Conservation (phyloP, 1,140 invertebrate genomes). For the Macrostomum lignano region DNA sequence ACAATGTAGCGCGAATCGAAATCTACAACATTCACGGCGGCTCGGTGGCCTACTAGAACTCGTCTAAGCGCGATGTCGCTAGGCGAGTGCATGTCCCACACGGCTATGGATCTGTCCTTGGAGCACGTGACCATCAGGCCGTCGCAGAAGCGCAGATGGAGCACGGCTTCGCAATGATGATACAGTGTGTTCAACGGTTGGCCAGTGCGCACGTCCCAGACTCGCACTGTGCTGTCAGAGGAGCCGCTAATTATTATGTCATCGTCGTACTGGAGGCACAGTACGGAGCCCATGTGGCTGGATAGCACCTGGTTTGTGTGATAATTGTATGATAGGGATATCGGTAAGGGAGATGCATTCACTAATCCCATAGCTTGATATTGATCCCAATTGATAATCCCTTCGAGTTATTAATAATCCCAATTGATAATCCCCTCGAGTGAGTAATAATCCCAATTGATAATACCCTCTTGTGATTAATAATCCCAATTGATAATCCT, state of each 20-base stretch:
- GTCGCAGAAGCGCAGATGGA: constrained; percentile 87
- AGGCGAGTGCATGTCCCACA: constrained; percentile 86
- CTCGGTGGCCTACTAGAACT: constrained; percentile 80
- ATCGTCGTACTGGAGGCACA: constrained; percentile 93
- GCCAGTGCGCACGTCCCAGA: constrained; percentile 33
- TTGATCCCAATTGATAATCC: too few relatives aligned
- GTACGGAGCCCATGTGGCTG: constrained; percentile 81
- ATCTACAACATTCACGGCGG: constrained; percentile 96
- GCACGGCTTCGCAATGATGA: constrained; percentile 92
- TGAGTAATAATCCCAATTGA: too few relatives aligned
- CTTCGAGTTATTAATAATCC: too few relatives aligned
- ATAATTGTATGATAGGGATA: too few relatives aligned
- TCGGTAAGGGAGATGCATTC: too few relatives aligned
- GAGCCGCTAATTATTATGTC: constrained; percentile 93
- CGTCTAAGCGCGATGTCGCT: constrained; percentile 59
- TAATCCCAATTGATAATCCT: too few relatives aligned
- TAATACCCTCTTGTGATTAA: too few relatives aligned
- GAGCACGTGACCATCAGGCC: constrained; percentile 99
- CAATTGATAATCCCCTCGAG: too few relatives aligned
- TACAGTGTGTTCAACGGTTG: constrained; percentile 68
- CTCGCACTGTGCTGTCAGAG: constrained; percentile 67
- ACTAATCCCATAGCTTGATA: too few relatives aligned
- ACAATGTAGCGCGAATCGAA: constrained; percentile 99
- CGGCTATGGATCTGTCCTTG: constrained; percentile 93
- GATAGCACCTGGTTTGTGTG: constrained; percentile 58